These are phyloP conservation scores for Bathynomus jamesi DNA, from an alignment of 1,140 invertebrate genomes.

Conservation along the genomic window DNA sequence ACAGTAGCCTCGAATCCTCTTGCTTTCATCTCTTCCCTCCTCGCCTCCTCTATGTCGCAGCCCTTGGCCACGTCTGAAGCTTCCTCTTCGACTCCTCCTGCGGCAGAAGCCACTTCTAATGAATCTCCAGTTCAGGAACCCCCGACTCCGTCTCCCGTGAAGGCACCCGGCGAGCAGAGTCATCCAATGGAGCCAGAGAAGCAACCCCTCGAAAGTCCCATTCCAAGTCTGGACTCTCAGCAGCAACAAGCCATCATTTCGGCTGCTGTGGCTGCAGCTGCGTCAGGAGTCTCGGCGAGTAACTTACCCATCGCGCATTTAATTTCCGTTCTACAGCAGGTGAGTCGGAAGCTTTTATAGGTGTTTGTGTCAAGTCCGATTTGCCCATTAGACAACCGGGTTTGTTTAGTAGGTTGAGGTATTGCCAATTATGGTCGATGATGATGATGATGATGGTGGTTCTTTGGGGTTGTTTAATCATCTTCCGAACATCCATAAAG, in stretches of 20 bases:
- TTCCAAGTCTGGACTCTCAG: too few relatives aligned
- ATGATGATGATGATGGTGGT: too few relatives aligned
- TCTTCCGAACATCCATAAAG: too few relatives aligned
- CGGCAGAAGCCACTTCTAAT: background rate
- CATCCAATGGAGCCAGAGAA: too few relatives aligned
- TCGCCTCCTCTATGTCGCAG: background rate
- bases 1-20: background rate
- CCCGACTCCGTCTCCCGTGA: too few relatives aligned
- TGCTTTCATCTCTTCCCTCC: background rate
- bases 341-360: background rate
- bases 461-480: too few relatives aligned
- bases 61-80: too few relatives aligned
- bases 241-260: background rate
- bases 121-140: background rate
- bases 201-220: too few relatives aligned
- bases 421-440: background rate
- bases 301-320: conserved; percentile 24
- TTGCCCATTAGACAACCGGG: too few relatives aligned
- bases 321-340: conserved; percentile 31
- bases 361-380: too few relatives aligned
- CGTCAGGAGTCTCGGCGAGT: background rate
- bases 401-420: background rate
- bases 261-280: conserved; percentile 7
- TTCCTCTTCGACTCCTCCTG: background rate
- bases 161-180: too few relatives aligned